Evolutionary conservation across 2,888 invertebrate genomes (phyloP).

Genomic region (Fragum sueziense): DNA sequence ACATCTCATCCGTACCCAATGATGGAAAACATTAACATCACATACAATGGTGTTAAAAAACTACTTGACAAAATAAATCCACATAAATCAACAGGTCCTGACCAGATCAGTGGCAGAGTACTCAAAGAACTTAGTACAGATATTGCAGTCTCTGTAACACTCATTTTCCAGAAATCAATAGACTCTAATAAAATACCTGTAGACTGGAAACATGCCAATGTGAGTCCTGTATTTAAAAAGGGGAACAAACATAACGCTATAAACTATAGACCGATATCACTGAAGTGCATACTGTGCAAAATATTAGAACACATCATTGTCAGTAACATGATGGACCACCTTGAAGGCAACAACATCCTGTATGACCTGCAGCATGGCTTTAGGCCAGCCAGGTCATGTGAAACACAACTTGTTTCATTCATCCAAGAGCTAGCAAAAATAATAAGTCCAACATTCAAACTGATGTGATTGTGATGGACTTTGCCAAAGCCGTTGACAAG

Average conservation of each 20-base stretch:
- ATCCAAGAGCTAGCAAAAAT: neutral
- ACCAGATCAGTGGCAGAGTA: neutral
- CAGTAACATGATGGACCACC: no score
- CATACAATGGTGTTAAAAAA: constrained; percentile 10
- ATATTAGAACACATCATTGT: neutral
- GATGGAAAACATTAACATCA: constrained; percentile 9
- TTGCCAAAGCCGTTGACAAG: constrained; percentile 4
- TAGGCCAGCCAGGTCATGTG: constrained; percentile 1
- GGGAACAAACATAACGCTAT: neutral
- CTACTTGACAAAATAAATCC: constrained; percentile 23
- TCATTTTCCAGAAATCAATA: neutral
- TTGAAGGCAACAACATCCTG: neutral
- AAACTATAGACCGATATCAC: no score
- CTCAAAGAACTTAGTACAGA: neutral
- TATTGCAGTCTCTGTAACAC: neutral
- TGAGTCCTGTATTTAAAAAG: constrained; percentile 26
- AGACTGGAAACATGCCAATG: constrained; percentile 1
- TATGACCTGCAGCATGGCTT: constrained; percentile 11
- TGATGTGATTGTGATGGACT: constrained; percentile 10
- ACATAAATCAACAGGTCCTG: constrained; percentile 32
- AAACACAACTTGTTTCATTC: neutral
- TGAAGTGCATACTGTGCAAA: no score
- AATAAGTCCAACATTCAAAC: constrained; percentile 8
- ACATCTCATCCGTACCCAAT: neutral
- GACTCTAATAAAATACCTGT: neutral